These are phyloP conservation scores for Parnassius mnemosyne DNA, from an alignment of 2,888 invertebrate species.

Conservation along the genomic window DNA sequence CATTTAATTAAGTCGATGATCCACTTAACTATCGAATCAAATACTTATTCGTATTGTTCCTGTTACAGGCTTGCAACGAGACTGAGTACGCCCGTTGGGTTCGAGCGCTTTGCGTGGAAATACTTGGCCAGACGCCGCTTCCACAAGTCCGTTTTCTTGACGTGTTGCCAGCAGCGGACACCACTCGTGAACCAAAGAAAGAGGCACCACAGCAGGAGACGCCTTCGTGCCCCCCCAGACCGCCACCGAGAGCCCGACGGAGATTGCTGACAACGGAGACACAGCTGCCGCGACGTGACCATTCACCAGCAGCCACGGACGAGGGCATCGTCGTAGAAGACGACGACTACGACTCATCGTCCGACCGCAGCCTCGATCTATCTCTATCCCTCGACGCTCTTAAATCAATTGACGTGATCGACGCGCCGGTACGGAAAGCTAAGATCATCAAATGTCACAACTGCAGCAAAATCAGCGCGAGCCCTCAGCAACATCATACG, in stretches of 20 bases:
- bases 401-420: conserved; percentile 66
- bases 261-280: conserved; percentile 68
- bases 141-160: conserved; percentile 87
- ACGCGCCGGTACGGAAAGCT: conserved; percentile 66
- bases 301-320: conserved; percentile 74
- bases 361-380: conserved; percentile 79
- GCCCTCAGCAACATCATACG: conserved; percentile 60
- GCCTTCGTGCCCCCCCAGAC: conserved; percentile 61
- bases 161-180: conserved; percentile 82
- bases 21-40: too few relatives aligned
- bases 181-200: conserved; percentile 65
- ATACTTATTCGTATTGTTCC: conserved; percentile 28
- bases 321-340: conserved; percentile 78
- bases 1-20: too few relatives aligned
- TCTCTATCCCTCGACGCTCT: conserved; percentile 75
- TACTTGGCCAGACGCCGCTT: conserved; percentile 87
- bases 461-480: conserved; percentile 66
- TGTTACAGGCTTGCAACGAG: conserved; percentile 85
- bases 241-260: conserved; percentile 71
- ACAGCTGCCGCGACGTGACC: conserved; percentile 62
- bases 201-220: conserved; percentile 57
- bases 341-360: conserved; percentile 79
- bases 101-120: conserved; percentile 86
- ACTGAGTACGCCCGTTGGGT: conserved; percentile 87
- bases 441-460: conserved; percentile 72